Base-by-base conservation (phyloP, 2,113 vertebrate species). In the Festucalex cinctus region DNA sequence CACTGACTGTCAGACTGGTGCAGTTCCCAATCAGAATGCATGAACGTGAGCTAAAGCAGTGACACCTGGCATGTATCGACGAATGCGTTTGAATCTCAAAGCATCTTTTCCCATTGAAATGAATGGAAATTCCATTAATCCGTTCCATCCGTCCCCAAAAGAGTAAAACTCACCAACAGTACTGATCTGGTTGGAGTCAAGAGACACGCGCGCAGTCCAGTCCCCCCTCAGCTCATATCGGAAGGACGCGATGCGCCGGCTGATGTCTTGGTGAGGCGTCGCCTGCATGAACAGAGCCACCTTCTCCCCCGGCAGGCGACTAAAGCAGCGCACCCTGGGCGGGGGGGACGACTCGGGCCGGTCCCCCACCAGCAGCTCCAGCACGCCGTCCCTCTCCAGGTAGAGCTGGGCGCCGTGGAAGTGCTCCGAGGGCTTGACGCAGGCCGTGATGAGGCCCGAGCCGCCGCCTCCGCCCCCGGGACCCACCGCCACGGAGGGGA, bases 381-480 rank as follows among this genome's bases (percentile, higher is more conserved):
- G 89, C 54, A 86, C 37, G 2, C 94, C 93, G 0, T 94, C 93
- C 37, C 90, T 85, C 82, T 98, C 95, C 78, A 94, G 84, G 87
- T 96, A 97, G 68, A 98, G 92, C 88, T 96, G 95, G 54, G 94
- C 94, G 6, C 96, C 95, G 0, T 92, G 86, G 78, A 96, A 97
- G 57, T 91, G 87, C 62, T 87, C 86, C 0, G 88, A 76, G 0
- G 94, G 94, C 73, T 95, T 94, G 70, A 96, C 77, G 60, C 96
- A 97, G 84, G 93, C 93, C 0, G 93, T 93, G 81, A 94, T 28
- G 0, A 89, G 92, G 3, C 67, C 81, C 0, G 86, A 86, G 73
- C 80, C 79, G 69, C 79, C 86, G 71, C 84, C 79, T 0, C 84
- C 88, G 69, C 84, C 80, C 0, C 84, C 79, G 0, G 87, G 86